A percentile compares a stretch with the other conserved stretches of the same genome.
These are phyloP conservation scores for Lacerta agilis DNA, from an alignment of 2,797 vertebrate species.

Conservation along the genomic window DNA sequence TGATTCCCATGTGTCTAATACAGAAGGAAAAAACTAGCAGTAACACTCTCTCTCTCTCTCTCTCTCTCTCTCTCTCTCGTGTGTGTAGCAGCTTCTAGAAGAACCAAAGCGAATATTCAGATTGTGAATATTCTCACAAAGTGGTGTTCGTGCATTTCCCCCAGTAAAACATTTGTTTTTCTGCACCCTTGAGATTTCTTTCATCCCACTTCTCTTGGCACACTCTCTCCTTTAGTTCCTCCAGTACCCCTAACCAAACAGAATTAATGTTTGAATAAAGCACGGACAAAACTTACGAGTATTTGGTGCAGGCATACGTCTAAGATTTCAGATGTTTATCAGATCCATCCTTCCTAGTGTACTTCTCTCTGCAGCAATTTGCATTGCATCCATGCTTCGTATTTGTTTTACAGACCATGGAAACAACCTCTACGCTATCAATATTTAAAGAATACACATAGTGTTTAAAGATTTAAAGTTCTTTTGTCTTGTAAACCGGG, in stretches of 20 bases:
- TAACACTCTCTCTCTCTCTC: too few species aligned
- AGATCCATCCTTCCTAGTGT: background rate
- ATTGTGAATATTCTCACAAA: background rate
- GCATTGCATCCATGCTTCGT: slow-evolving; percentile 13
- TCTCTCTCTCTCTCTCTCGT: too few species aligned
- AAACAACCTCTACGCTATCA: background rate
- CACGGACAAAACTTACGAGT: background rate
- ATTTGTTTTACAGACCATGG: slow-evolving; percentile 15
- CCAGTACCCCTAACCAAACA: background rate
- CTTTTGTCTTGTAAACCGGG: slow-evolving; percentile 1
- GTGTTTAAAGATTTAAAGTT: slow-evolving; percentile 25
- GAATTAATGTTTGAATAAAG: background rate
- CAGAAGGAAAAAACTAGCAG: background rate
- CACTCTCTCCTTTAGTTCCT: background rate
- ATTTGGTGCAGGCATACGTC: background rate
- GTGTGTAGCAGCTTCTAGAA: background rate
- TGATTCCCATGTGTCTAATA: background rate
- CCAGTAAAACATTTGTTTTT: background rate
- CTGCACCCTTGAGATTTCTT: background rate
- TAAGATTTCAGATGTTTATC: slow-evolving; percentile 18
- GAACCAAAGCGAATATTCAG: background rate
- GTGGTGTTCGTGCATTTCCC: background rate
- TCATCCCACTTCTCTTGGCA: background rate
- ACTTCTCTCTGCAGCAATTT: background rate
- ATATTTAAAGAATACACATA: background rate